Conservation (phyloP, 2,888 invertebrate genomes). For the Tyria jacobaeae region DNA sequence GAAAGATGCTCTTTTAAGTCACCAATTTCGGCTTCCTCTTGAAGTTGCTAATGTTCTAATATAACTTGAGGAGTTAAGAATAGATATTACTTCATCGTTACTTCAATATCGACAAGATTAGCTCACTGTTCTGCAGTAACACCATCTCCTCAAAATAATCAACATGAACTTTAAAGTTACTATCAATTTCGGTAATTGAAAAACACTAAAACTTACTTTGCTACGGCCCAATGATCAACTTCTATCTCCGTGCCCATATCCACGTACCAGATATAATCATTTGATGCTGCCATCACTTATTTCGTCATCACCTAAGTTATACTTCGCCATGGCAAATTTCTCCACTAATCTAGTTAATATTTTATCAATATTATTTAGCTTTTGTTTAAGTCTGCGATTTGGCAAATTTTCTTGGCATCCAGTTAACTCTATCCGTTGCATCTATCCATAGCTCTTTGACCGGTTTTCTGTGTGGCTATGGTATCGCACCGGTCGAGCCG, state of each 20-base stretch:
- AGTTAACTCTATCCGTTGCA: too few species aligned
- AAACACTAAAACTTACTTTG: slow-evolving; percentile 35
- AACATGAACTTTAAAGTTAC: slow-evolving; percentile 10
- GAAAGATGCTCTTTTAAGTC: slow-evolving; percentile 4
- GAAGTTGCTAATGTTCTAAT: neutral
- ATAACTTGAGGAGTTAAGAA: neutral
- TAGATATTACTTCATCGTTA: slow-evolving; percentile 6
- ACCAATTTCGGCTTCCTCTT: neutral
- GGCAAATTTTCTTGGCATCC: too few species aligned
- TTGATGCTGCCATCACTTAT: too few species aligned
- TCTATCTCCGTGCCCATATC: slow-evolving; percentile 30
- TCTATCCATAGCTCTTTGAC: too few species aligned
- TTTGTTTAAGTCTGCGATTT: too few species aligned
- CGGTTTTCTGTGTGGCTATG: too few species aligned
- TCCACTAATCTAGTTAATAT: too few species aligned
- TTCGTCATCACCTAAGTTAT: too few species aligned
- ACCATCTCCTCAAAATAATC: slow-evolving; percentile 23
- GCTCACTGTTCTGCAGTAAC: slow-evolving; percentile 17
- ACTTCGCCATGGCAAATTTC: too few species aligned
- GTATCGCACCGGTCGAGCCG: too few species aligned
- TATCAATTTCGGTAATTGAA: slow-evolving; percentile 14
- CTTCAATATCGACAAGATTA: slow-evolving; percentile 9
- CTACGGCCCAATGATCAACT: slow-evolving; percentile 25
- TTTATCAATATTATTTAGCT: too few species aligned
- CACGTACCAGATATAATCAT: slow-evolving; percentile 19